Percentiles rank a stretch among this genome's conserved stretches.
These are phyloP conservation scores for Cyclopterus lumpus DNA, from an alignment of 2,797 vertebrate genomes.

Conservation along the genomic window DNA sequence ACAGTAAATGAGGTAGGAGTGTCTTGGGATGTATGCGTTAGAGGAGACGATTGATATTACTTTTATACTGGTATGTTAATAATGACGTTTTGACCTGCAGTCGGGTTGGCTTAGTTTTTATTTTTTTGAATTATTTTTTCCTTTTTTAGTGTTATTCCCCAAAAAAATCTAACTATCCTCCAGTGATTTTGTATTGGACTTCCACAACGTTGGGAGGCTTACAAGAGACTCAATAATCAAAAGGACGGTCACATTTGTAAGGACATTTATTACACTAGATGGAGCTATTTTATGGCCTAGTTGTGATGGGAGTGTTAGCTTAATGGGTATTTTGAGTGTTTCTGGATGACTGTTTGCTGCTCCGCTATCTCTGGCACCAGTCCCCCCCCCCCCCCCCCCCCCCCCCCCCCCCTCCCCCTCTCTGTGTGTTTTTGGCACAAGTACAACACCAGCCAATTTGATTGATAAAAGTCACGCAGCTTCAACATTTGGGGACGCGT, in stretches of 20 bases:
- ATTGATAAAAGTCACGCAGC: conserved; percentile 18
- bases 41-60: not conserved
- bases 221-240: not conserved
- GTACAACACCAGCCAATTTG: conserved; percentile 26
- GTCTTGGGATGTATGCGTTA: not conserved
- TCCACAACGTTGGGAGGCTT: not conserved
- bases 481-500: not conserved
- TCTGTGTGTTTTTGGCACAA: conserved; percentile 21
- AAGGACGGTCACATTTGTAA: not conserved
- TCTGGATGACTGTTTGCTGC: conserved; percentile 5
- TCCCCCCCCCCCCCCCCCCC: conserved; percentile 3
- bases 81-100: not conserved
- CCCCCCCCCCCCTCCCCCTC: not conserved
- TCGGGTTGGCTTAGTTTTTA: not conserved
- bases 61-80: not conserved
- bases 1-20: not conserved
- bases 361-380: conserved; percentile 4
- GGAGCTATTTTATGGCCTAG: conserved; percentile 47
- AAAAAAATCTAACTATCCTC: not conserved
- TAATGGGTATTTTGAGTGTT: conserved; percentile 16
- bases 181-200: not conserved
- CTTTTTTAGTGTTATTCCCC: not conserved
- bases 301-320: conserved; percentile 5
- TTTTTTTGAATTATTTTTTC: no score
- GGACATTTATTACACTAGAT: conserved; percentile 62